Evolutionary conservation across 2,888 invertebrate genomes (phyloP), one percentile per base, ranked within the genome.

Genomic region (Chesias legatella): DNA sequence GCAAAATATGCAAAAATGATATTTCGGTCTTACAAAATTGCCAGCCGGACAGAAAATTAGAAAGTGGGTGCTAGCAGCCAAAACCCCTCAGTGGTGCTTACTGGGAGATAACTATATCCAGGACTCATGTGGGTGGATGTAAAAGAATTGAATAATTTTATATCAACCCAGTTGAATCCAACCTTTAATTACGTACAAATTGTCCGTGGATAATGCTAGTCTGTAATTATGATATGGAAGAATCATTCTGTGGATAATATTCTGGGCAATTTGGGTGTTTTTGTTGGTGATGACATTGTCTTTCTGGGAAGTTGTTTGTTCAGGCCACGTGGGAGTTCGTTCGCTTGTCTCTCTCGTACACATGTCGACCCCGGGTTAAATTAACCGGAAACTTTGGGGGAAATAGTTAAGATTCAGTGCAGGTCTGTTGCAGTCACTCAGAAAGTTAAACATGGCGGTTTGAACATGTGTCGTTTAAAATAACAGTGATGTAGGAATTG

Each of bases 301-400:
- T 76, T 77, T 80, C 80, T 79, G 73, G 69, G 80, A 81, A 53
- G 79, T 64, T 78, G 74, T 78, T 79, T 77, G 72, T 74, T 67
- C 60, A 63, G 63, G 68, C 68, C 79, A 79, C 76, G 81, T 82
- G 81, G 79, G 82, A 82, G 77, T 69, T 70, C 68, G 65, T 63
- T 53, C 48, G 60, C 63, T 60, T 65, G 67, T 67, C 48, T 51
- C 44, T 48, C 51, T 48, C 39, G 46, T 73, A 77, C 82, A 83
- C 79, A 74, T 77, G 74, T 69, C 73, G 79, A 74, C 72, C 72
- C 64, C 69, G 72, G 53, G 78, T 84, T 84, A 84, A 84, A 84
- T 84, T 83, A 83, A 82, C 82, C 82, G 83, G 82, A 83, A 86
- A 82, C 75, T 73, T 63, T 71, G 66, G 74, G 75, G 81, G 79